A percentile compares a stretch with the other conserved stretches of the same genome.
phyloP scores from a whole-genome alignment of 2,888 invertebrate genomes.

The Gari tellinella region DNA sequence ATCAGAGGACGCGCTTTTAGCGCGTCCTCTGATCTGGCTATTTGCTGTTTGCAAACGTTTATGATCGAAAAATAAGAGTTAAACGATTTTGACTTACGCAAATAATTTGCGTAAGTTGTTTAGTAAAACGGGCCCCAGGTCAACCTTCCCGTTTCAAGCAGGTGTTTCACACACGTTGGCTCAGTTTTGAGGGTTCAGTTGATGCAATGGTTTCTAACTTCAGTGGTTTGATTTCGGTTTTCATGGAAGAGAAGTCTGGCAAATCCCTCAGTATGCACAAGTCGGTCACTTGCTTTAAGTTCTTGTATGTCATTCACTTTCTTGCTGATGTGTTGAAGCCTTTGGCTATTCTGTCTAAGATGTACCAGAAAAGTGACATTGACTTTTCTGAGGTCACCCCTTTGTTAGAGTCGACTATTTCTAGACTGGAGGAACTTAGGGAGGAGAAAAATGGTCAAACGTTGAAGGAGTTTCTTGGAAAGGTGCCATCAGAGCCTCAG shows the following conservation, averaged over 20 bases:
- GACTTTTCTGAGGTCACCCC: constrained; percentile 54
- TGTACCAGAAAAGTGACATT: constrained; percentile 44
- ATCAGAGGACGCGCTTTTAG: too few relatives aligned
- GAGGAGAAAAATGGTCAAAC: constrained; percentile 17
- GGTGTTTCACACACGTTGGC: constrained; percentile 27
- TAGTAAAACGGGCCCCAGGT: neutral
- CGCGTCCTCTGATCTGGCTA: too few relatives aligned
- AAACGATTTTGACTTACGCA: too few relatives aligned
- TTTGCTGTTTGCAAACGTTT: too few relatives aligned
- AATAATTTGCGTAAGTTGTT: too few relatives aligned
- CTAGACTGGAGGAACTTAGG: constrained; percentile 8
- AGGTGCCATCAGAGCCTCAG: constrained; percentile 36
- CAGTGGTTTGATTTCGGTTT: constrained; percentile 9
- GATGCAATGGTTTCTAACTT: constrained; percentile 20
- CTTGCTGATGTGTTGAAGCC: constrained; percentile 53
- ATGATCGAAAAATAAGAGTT: too few relatives aligned
- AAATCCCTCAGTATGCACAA: constrained; percentile 21
- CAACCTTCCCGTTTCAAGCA: constrained; percentile 16
- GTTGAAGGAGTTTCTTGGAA: constrained; percentile 23
- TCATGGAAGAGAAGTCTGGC: constrained; percentile 30
- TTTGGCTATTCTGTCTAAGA: constrained; percentile 45
- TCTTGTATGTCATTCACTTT: constrained; percentile 42
- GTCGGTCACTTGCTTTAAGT: constrained; percentile 28
- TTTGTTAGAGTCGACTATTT: constrained; percentile 33
- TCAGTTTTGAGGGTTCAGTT: constrained; percentile 28